These are phyloP conservation scores for Oxytorus armatus DNA, from an alignment of 2,888 invertebrate genomes.

Conservation along the genomic window DNA sequence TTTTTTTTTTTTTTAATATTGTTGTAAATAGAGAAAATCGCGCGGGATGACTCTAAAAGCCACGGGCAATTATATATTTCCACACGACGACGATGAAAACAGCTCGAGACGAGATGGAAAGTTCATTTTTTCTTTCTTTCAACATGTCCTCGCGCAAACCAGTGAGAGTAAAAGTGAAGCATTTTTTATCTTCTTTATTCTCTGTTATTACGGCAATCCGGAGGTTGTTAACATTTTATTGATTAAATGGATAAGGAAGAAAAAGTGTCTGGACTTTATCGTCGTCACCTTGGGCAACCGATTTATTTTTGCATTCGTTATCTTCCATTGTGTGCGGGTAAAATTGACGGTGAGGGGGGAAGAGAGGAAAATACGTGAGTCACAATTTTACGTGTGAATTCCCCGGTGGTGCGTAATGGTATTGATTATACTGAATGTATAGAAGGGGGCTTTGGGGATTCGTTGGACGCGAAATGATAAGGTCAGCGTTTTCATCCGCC, in stretches of 20 bases:
- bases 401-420: neutral
- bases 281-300: neutral
- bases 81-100: slow-evolving; percentile 38
- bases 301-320: slow-evolving; percentile 23
- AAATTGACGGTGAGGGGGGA: neutral
- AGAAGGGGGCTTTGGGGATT: no score
- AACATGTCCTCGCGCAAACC: slow-evolving; percentile 37
- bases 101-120: slow-evolving; percentile 42
- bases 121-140: slow-evolving; percentile 30
- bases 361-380: slow-evolving; percentile 35
- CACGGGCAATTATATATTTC: slow-evolving; percentile 48
- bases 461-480: neutral
- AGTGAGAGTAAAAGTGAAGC: slow-evolving; percentile 36
- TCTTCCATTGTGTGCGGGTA: slow-evolving; percentile 3
- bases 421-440: no score
- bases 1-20: neutral
- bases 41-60: slow-evolving; percentile 31
- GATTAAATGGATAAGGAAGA: neutral
- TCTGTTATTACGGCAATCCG: neutral
- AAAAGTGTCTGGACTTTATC: neutral
- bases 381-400: slow-evolving; percentile 11
- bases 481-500: neutral
- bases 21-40: slow-evolving; percentile 13
- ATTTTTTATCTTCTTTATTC: slow-evolving; percentile 6
- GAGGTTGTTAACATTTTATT: neutral